phyloP scores from a whole-genome alignment of 2,888 invertebrate genomes.

The Heteromyza rotundicornis region DNA sequence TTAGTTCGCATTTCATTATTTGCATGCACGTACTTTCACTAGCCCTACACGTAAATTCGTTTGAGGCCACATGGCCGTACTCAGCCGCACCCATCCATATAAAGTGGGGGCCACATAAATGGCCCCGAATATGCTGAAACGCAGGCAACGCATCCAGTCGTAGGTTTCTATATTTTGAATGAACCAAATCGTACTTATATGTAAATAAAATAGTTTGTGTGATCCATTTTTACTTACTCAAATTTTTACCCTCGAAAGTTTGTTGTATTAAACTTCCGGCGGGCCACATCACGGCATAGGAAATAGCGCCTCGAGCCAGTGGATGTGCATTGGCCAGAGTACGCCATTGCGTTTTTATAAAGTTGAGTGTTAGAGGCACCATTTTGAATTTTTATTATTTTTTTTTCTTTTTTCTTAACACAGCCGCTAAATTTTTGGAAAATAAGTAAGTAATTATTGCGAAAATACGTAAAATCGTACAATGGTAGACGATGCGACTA shows the following conservation, averaged over 20 bases:
- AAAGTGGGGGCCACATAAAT: conserved; percentile 81
- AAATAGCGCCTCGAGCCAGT: conserved; percentile 68
- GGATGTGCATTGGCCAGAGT: conserved; percentile 49
- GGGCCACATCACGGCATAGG: conserved; percentile 76
- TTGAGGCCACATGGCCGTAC: conserved; percentile 77
- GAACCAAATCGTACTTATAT: conserved; percentile 6
- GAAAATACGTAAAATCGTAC: no score
- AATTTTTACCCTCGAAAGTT: conserved; percentile 69
- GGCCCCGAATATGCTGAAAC: conserved; percentile 78
- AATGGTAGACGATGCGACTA: conserved; percentile 9
- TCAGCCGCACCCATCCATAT: conserved; percentile 78
- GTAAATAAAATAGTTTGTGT: background rate
- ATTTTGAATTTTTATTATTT: no score
- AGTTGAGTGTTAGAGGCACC: conserved; percentile 25
- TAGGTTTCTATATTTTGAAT: conserved; percentile 62
- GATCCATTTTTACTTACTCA: conserved; percentile 63
- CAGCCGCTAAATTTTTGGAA: conserved; percentile 8
- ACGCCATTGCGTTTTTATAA: conserved; percentile 34
- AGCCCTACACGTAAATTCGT: conserved; percentile 73
- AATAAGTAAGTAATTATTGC: no score
- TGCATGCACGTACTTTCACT: conserved; percentile 67
- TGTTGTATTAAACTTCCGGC: conserved; percentile 75
- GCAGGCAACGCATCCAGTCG: conserved; percentile 72
- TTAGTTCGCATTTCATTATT: background rate
- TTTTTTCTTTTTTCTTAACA: no score